These are phyloP conservation scores for Paracanthobrama guichenoti DNA, from an alignment of 2,113 vertebrate genomes.

Conservation along the genomic window DNA sequence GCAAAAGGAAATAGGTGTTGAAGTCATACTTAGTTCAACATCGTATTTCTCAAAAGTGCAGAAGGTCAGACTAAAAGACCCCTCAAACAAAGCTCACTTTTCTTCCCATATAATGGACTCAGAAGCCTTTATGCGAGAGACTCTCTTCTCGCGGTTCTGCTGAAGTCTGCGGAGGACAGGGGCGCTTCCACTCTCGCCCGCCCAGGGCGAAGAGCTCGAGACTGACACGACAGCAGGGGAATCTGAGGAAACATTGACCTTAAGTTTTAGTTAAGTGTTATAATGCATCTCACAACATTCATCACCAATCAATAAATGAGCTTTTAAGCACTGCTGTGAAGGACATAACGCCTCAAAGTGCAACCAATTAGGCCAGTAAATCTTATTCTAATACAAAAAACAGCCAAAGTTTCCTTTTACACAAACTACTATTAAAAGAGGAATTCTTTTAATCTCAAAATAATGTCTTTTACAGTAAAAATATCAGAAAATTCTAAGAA, in stretches of 20 bases:
- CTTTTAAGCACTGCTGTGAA: not conserved
- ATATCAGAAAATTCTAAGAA: not conserved
- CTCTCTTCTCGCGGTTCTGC: slow-evolving; percentile 73
- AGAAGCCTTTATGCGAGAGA: slow-evolving; percentile 72
- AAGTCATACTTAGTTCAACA: slow-evolving; percentile 21
- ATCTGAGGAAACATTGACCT: slow-evolving; percentile 25
- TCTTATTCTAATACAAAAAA: not conserved
- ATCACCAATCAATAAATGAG: not conserved
- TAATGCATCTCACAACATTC: not conserved
- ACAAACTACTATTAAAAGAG: not conserved
- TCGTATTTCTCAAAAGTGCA: not conserved
- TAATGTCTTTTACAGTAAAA: not conserved
- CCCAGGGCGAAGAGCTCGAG: slow-evolving; percentile 57
- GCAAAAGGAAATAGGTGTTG: not conserved
- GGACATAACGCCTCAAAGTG: not conserved
- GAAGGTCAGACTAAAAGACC: slow-evolving; percentile 7
- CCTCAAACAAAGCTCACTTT: slow-evolving; percentile 48
- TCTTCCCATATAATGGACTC: slow-evolving; percentile 60
- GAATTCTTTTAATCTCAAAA: not conserved
- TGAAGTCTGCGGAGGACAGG: slow-evolving; percentile 74
- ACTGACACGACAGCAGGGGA: slow-evolving; percentile 36
- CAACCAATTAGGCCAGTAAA: not conserved
- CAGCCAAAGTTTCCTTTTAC: not conserved
- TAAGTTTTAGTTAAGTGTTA: not conserved
- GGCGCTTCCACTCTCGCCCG: slow-evolving; percentile 48